Percentiles rank a stretch among this genome's conserved stretches.
Conservation (phyloP, 2,113 vertebrate species). For the Trinectes maculatus region DNA sequence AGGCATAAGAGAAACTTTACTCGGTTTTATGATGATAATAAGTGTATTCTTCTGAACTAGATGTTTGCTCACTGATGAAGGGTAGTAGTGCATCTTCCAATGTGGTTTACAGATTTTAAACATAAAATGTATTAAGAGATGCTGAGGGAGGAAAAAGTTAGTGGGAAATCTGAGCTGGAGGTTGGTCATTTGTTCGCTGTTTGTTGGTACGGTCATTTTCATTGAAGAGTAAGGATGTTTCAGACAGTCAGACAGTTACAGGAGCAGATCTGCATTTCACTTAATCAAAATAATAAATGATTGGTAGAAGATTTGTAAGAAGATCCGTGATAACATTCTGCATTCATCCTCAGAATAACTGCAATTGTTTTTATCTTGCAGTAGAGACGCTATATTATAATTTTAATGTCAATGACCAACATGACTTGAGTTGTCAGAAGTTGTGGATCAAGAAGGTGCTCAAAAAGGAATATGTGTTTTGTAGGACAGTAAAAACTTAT, state of each 20-base stretch:
- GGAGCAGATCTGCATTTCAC: conserved; percentile 3
- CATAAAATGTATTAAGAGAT: neutral
- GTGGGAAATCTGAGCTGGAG: neutral
- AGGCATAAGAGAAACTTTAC: conserved; percentile 23
- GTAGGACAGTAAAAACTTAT: neutral
- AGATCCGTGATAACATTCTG: neutral
- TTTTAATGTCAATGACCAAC: conserved; percentile 12
- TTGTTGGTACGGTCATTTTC: neutral
- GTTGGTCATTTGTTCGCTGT: neutral
- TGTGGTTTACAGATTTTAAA: conserved; percentile 8
- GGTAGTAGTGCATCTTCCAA: conserved; percentile 17
- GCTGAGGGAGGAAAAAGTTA: neutral
- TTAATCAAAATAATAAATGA: conserved; percentile 14
- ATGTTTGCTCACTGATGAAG: conserved; percentile 28
- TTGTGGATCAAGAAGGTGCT: neutral
- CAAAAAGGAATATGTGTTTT: conserved; percentile 9
- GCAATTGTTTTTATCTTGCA: neutral
- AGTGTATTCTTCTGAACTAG: conserved; percentile 46
- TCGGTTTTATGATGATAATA: conserved; percentile 31
- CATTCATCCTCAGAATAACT: conserved; percentile 5
- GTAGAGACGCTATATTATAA: neutral
- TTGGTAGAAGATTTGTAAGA: conserved; percentile 31
- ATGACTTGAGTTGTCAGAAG: conserved; percentile 1
- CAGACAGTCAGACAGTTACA: too few species aligned
- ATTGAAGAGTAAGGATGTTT: neutral